Base-by-base conservation (phyloP, 2,888 invertebrate genomes). In the Drosophila borborema region DNA sequence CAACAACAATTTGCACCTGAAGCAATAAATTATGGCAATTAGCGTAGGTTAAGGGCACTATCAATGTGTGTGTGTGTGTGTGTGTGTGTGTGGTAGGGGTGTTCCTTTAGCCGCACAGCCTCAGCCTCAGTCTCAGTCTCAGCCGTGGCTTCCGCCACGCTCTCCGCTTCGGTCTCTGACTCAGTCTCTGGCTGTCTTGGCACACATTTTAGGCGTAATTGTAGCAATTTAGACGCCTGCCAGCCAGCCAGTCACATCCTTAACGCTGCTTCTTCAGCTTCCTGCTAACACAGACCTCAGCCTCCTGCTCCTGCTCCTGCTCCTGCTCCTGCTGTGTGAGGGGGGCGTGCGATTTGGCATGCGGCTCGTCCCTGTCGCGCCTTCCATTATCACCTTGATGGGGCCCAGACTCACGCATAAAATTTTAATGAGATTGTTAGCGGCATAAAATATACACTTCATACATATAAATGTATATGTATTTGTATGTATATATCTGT, bases 371-470 rank as follows among this genome's bases (percentile, higher is more conserved):
- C 55, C 61, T 34, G 59, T 58, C 60, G 40, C 71, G 73, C 77
- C 84, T 64, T 72, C 77, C 75, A 88, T 86, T 86, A 90, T 86
- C 90, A 90, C 81, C 86, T 88, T 82, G 71, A 69, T 67, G 72
- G 72, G 64, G 53, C 64, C 67, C 65, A 80, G 83, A 83, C 90
- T 80, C 74, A 86, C 86, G 86, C 86, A 90, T 90, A 88, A 88
- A 90, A 90, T 90, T 86, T 86, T 86, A 86, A 86, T 86, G 90
- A 86, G 90, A 86, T 86, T 86, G 86, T 86, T 86, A 86, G 82
- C 83, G 90, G 81, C 83, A 85, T 81, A 86, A 86, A 88, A 83
- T 86, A 80, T 87, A 89, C 74, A 70, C 70, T 70, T 77, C 80
- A 76, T 62, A 72, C 41, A 41, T 31, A 41, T 40, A 5, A 23